Conservation (phyloP, 2,797 vertebrate genomes). For the Ctenopoma multispine region DNA sequence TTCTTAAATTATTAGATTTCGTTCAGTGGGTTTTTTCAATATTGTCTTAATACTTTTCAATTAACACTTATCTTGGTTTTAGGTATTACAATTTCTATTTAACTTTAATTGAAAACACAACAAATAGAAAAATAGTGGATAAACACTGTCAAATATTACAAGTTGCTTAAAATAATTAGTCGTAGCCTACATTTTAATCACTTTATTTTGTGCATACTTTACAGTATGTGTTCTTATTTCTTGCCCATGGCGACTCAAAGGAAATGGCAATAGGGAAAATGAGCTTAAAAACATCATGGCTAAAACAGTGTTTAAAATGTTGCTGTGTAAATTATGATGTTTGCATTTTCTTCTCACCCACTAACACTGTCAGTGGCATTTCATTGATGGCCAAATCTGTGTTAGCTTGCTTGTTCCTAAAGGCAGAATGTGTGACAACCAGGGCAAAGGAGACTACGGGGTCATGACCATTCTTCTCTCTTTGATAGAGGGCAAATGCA, state of each 20-base stretch:
- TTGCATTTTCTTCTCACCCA: slow-evolving; percentile 15
- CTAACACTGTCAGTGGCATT: slow-evolving; percentile 18
- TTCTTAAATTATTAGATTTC: slow-evolving; percentile 10
- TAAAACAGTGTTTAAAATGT: slow-evolving; percentile 8
- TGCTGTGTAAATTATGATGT: background rate
- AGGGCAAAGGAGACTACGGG: slow-evolving; percentile 35
- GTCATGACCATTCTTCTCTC: slow-evolving; percentile 71
- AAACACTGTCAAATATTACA: background rate
- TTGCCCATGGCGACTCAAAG: background rate
- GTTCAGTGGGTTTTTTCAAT: background rate
- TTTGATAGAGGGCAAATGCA: slow-evolving; percentile 85
- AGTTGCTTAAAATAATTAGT: background rate
- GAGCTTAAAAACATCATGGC: background rate
- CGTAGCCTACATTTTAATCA: background rate
- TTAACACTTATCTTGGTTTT: background rate
- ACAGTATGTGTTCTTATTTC: background rate
- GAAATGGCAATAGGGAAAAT: background rate
- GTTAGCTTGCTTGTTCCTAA: slow-evolving; percentile 43
- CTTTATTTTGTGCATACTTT: background rate
- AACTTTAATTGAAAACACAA: background rate
- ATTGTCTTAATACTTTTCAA: background rate
- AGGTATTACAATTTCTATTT: background rate
- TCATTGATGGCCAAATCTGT: slow-evolving; percentile 33
- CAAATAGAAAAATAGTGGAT: background rate
- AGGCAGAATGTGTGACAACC: slow-evolving; percentile 60